These are phyloP conservation scores for Andrena haemorrhoa DNA, from an alignment of 2,888 invertebrate species.

Conservation along the genomic window DNA sequence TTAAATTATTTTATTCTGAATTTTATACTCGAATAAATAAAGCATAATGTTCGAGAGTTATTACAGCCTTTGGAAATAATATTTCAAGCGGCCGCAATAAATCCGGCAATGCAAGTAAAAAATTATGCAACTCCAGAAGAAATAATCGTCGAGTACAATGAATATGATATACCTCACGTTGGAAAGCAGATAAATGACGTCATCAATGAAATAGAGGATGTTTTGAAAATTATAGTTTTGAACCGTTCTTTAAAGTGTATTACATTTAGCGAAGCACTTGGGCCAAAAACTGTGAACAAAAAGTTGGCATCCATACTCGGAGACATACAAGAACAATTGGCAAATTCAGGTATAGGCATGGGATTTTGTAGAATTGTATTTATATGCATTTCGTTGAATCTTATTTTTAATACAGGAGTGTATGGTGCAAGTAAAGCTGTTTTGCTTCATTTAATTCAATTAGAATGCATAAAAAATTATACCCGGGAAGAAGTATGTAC, in stretches of 20 bases:
- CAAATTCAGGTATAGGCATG: slow-evolving; percentile 84
- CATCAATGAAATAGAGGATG: slow-evolving; percentile 33
- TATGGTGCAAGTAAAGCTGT: slow-evolving; percentile 88
- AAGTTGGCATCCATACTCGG: slow-evolving; percentile 85
- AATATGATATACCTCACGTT: slow-evolving; percentile 52
- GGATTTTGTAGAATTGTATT: neutral
- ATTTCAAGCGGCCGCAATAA: slow-evolving; percentile 90
- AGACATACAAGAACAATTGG: slow-evolving; percentile 86
- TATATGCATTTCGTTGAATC: slow-evolving; percentile 16
- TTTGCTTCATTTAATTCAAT: slow-evolving; percentile 87
- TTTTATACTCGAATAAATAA: neutral
- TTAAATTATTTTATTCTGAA: neutral
- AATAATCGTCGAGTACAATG: slow-evolving; percentile 76
- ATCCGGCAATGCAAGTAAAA: slow-evolving; percentile 86
- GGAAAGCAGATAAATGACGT: slow-evolving; percentile 41
- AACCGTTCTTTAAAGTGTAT: slow-evolving; percentile 38
- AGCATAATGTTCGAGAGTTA: neutral
- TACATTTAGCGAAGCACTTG: slow-evolving; percentile 77
- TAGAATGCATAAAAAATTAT: slow-evolving; percentile 88
- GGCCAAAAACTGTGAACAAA: slow-evolving; percentile 66
- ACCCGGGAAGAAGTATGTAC: slow-evolving; percentile 82
- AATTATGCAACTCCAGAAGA: slow-evolving; percentile 86
- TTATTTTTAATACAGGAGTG: slow-evolving; percentile 81
- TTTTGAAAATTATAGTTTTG: slow-evolving; percentile 56
- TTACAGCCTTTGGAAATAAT: slow-evolving; percentile 87